Evolutionary conservation across 2,888 invertebrate species (phyloP).

Genomic region (Trichopoda pennipes): DNA sequence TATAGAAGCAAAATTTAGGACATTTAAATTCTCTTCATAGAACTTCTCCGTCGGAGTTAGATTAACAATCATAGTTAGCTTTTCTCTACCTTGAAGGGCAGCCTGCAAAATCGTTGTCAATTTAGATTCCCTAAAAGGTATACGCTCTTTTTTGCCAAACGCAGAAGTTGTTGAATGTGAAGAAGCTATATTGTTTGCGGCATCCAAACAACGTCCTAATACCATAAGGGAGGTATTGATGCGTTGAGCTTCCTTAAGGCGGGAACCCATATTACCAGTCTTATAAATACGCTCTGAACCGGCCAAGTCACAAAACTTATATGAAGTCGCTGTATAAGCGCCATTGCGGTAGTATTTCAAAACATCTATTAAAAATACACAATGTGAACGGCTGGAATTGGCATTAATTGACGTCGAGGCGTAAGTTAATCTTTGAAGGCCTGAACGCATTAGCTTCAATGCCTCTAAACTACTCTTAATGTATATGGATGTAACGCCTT

Average conservation of each 20-base stretch:
- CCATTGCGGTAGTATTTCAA: conserved; percentile 81
- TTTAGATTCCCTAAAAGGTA: conserved; percentile 88
- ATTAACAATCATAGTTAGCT: conserved; percentile 89
- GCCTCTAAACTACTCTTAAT: conserved; percentile 88
- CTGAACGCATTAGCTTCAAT: conserved; percentile 88
- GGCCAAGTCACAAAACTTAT: conserved; percentile 95
- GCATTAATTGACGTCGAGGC: conserved; percentile 90
- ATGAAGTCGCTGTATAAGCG: conserved; percentile 81
- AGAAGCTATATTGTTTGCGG: conserved; percentile 80
- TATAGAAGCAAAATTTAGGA: conserved; percentile 91
- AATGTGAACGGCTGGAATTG: conserved; percentile 93
- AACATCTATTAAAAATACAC: conserved; percentile 91
- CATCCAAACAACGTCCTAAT: conserved; percentile 89
- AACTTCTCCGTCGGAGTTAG: conserved; percentile 88
- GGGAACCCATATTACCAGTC: conserved; percentile 86
- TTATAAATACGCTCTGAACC: conserved; percentile 92
- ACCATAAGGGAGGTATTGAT: conserved; percentile 95
- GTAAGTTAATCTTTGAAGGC: conserved; percentile 87
- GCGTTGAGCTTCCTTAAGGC: conserved; percentile 91
- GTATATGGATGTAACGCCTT: conserved; percentile 80
- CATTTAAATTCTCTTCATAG: conserved; percentile 91
- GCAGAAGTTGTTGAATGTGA: conserved; percentile 53
- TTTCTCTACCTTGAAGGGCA: conserved; percentile 85
- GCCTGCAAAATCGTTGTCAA: conserved; percentile 92
- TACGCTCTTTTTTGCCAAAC: conserved; percentile 71